A percentile compares a stretch with the other conserved stretches of the same genome.
Evolutionary conservation across 2,113 vertebrate genomes (phyloP).

Genomic region (Copsychus sechellarum): DNA sequence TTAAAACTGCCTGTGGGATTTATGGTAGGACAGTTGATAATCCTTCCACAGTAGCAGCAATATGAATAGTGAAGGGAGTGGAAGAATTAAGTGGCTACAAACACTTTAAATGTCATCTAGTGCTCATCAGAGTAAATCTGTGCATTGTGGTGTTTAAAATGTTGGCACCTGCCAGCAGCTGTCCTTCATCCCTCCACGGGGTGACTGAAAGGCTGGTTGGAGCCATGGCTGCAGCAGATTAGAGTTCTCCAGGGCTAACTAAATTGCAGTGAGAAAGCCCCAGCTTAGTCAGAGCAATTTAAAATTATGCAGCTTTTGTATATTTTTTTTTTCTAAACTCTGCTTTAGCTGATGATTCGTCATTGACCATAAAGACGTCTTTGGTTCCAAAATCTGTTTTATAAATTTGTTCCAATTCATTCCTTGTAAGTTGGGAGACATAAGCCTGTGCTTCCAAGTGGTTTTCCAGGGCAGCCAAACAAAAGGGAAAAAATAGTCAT

Average conservation of each 20-base stretch:
- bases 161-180: neutral
- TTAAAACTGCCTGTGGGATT: neutral
- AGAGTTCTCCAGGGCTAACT: neutral
- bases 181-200: neutral
- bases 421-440: neutral
- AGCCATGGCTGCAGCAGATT: neutral
- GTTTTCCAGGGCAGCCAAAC: neutral
- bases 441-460: neutral
- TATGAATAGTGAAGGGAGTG: neutral
- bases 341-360: neutral
- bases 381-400: neutral
- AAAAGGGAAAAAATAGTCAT: neutral
- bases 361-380: neutral
- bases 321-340: neutral
- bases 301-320: neutral
- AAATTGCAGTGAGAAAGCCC: neutral
- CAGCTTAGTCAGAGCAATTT: neutral
- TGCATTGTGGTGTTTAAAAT: neutral
- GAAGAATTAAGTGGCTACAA: neutral
- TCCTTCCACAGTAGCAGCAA: neutral
- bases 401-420: neutral
- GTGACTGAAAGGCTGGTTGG: neutral
- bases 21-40: neutral
- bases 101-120: neutral
- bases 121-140: neutral